phyloP scores from a whole-genome alignment of 2,113 vertebrate species.

The Myodes glareolus region DNA sequence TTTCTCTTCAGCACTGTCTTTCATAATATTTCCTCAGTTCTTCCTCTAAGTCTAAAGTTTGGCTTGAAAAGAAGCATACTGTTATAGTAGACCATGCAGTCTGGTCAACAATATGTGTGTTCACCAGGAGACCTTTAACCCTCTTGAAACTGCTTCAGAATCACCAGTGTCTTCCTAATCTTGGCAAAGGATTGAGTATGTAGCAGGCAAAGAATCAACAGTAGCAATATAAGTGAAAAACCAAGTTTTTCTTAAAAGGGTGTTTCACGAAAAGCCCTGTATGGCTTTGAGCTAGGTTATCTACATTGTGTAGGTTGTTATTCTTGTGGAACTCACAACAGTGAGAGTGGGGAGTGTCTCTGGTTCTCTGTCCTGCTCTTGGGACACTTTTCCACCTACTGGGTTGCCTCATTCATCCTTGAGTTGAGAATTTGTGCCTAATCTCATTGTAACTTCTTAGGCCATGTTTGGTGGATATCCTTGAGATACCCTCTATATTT shows the following conservation, averaged over 20 bases:
- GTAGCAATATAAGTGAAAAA: background rate
- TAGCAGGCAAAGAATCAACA: background rate
- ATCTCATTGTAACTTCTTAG: background rate
- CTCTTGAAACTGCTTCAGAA: background rate
- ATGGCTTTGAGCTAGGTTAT: background rate
- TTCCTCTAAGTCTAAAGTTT: background rate
- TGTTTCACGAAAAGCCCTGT: background rate
- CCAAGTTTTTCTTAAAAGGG: background rate
- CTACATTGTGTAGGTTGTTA: background rate
- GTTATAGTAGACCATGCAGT: background rate
- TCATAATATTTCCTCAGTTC: background rate
- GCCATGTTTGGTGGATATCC: background rate
- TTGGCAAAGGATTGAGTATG: background rate
- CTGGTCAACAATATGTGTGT: background rate
- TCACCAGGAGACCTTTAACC: background rate
- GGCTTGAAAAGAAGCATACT: background rate
- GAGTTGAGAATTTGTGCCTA: background rate
- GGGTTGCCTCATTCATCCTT: background rate
- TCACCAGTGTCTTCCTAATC: background rate
- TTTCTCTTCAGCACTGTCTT: background rate
- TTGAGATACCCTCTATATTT: background rate
- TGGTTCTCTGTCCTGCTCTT: background rate
- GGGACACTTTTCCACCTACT: background rate
- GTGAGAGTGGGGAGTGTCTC: background rate
- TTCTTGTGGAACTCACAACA: background rate